These are phyloP conservation scores for Schizopygopsis malacanthus DNA, from an alignment of 2,797 vertebrate genomes.

Conservation along the genomic window DNA sequence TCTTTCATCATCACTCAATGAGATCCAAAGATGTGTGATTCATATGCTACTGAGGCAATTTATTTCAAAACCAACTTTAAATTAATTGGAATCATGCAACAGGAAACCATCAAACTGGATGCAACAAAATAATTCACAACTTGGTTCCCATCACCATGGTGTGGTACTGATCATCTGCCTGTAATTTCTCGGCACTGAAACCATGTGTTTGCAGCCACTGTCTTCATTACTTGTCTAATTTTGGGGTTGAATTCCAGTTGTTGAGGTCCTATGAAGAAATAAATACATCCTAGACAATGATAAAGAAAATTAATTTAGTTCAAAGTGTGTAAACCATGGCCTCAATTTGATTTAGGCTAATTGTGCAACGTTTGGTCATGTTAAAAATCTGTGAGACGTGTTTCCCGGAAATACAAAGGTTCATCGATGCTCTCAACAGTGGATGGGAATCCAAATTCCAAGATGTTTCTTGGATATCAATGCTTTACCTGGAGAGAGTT, in stretches of 20 bases:
- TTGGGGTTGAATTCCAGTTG: conserved; percentile 63
- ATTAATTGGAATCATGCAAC: background rate
- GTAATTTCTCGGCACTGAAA: conserved; percentile 61
- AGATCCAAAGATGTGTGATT: background rate
- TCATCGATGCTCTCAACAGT: conserved; percentile 68
- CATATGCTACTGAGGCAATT: background rate
- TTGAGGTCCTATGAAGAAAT: conserved; percentile 69
- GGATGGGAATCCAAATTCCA: conserved; percentile 68
- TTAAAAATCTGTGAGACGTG: conserved; percentile 65
- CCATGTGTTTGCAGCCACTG: conserved; percentile 56
- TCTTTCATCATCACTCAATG: conserved; percentile 9
- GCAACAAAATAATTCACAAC: background rate
- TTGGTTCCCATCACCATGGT: background rate
- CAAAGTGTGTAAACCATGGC: background rate
- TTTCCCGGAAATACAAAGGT: conserved; percentile 67
- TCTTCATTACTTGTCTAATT: conserved; percentile 54
- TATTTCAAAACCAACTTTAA: background rate
- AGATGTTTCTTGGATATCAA: conserved; percentile 70
- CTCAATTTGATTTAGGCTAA: background rate
- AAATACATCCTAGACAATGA: conserved; percentile 61
- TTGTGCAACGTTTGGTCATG: background rate
- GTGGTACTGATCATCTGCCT: background rate
- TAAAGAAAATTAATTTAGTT: background rate
- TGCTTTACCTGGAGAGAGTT: conserved; percentile 59
- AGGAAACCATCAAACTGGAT: background rate